phyloP scores from a whole-genome alignment of 2,888 invertebrate genomes.

The Pterostichus madidus region DNA sequence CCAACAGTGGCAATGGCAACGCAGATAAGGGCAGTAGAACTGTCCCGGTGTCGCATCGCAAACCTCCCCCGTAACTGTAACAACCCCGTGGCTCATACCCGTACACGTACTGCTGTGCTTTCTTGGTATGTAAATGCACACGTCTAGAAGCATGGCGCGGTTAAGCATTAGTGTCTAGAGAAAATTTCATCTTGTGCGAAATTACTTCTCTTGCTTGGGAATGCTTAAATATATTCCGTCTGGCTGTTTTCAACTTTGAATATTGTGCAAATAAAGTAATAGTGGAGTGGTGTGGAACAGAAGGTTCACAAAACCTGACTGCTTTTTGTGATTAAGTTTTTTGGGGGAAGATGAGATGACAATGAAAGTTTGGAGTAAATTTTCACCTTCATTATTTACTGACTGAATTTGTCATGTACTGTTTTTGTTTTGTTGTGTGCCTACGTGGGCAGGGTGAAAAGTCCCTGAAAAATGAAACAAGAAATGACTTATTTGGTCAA shows the following conservation, averaged over 20 bases:
- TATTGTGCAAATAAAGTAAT: constrained; percentile 64
- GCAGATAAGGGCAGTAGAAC: constrained; percentile 30
- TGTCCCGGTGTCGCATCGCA: neutral
- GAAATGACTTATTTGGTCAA: no score
- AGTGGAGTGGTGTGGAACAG: neutral
- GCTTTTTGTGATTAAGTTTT: constrained; percentile 8
- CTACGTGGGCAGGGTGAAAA: no score
- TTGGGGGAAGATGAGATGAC: constrained; percentile 12
- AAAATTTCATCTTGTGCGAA: constrained; percentile 66
- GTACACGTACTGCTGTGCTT: constrained; percentile 23
- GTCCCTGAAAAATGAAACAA: no score
- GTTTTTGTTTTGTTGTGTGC: no score
- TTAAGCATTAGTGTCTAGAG: constrained; percentile 65
- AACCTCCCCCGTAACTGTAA: neutral
- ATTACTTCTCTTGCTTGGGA: constrained; percentile 63
- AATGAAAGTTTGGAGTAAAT: constrained; percentile 26
- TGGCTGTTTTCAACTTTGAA: constrained; percentile 62
- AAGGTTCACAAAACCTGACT: neutral
- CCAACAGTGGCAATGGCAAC: neutral
- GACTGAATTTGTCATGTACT: no score
- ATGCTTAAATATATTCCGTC: constrained; percentile 65
- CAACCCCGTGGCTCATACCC: neutral
- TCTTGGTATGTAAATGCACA: constrained; percentile 63
- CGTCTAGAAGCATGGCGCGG: constrained; percentile 58
- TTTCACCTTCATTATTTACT: neutral